A percentile compares a stretch with the other conserved stretches of the same genome.
Conservation (phyloP, 2,888 invertebrate species). For the Scaptomyza cyrtandrae region DNA sequence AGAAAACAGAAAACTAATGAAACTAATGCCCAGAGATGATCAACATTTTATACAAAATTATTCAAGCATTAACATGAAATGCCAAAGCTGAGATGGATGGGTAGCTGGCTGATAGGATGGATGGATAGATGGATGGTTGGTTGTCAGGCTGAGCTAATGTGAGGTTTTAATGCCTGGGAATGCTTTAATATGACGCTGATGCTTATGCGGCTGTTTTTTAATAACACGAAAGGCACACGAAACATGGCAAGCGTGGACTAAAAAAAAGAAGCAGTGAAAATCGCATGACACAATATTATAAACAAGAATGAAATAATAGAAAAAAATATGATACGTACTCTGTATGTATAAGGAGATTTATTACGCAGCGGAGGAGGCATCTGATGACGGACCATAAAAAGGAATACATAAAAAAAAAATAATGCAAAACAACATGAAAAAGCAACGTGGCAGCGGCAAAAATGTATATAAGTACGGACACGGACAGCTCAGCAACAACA, state of each 20-base stretch:
- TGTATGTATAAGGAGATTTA: conserved; percentile 71
- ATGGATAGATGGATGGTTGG: conserved; percentile 48
- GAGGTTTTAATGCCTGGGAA: conserved; percentile 77
- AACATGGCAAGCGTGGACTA: conserved; percentile 37
- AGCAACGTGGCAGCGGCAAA: conserved; percentile 40
- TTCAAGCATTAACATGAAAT: conserved; percentile 75
- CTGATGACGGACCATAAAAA: conserved; percentile 79
- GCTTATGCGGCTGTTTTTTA: conserved; percentile 63
- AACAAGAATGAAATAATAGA: conserved; percentile 68
- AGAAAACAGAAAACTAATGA: conserved; percentile 61
- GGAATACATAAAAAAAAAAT: conserved; percentile 37
- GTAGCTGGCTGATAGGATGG: conserved; percentile 30
- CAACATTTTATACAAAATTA: conserved; percentile 67
- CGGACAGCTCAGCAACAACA: conserved; percentile 52
- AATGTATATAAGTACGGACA: conserved; percentile 45
- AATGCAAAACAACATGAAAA: conserved; percentile 65
- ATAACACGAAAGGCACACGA: conserved; percentile 64
- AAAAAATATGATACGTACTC: conserved; percentile 41
- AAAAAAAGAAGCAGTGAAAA: conserved; percentile 54
- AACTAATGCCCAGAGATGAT: conserved; percentile 62
- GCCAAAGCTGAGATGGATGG: conserved; percentile 74
- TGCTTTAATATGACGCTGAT: conserved; percentile 73
- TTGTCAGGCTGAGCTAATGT: conserved; percentile 66
- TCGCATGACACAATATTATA: conserved; percentile 79
- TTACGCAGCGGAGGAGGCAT: conserved; percentile 66